Evolutionary conservation across 2,797 vertebrate species (phyloP), one percentile per base, ranked within the genome.

Genomic region (Sphenopsis melanotis): DNA sequence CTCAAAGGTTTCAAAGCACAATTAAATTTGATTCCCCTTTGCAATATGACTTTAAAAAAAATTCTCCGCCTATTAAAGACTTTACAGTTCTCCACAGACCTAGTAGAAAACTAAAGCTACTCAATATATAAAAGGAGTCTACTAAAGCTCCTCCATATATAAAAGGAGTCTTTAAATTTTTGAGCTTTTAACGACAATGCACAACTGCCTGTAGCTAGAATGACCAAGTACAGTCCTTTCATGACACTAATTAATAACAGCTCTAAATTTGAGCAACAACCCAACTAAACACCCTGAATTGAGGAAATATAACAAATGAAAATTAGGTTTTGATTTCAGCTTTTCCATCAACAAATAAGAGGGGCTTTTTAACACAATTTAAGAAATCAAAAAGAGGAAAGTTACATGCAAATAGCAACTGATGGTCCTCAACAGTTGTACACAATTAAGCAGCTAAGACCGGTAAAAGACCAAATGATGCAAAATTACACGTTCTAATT

Each of bases 201-300:
- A 20, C 37, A 81, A 75, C 23, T 55, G 59, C 39, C 64, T 77
- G 55, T 42, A 86, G 41, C 42, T 56, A 56, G 17, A 74, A 83
- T 24, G 83, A 85, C 30, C 27, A 63, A 57, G 15, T 15, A 32
- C 13, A 83, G 50, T 39, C 23, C 41, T 74, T 78, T 46, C 80
- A 69, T 36, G 42, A 61, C 37, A 57, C 37, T 75, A 70, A 70
- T 53, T 68, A 89, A 46, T 29, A 88, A 78, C 47, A 64, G 68
- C 47, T 60, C 34, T 72, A 68, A 57, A 83, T 56, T 57, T 68
- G 18, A 93, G 64, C 59, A 93, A 76, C 13, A 61, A 46, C 26
- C 24, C 0, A 2, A 86, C n/a, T 75, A 53, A 46, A 86, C 1
- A 4, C 0, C 0, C 46, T 59, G 68, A 69, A 47, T 23, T 0